Base-by-base conservation (phyloP, 1,140 invertebrate genomes). In the Drosophila pectinifera region DNA sequence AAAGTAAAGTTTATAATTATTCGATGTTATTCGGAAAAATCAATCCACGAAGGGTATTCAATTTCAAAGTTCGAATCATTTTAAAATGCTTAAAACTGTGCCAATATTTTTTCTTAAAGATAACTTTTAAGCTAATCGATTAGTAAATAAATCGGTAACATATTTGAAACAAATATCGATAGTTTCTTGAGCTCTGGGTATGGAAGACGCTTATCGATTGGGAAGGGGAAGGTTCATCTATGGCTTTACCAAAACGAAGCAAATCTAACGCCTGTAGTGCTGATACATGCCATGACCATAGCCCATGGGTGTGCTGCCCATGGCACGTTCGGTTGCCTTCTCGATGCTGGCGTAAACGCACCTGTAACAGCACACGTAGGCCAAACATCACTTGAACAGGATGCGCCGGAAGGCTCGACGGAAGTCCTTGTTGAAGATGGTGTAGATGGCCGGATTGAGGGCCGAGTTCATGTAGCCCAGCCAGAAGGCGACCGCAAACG, bases 371-470 rank as follows among this genome's bases (percentile, higher is more conserved):
- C 95, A 95, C 94, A 95, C 95, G 93, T 95, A 95, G 81, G 95
- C 94, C 93, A 95, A 95, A 95, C 95, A 95, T 97, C 95, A 98
- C 95, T 98, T 98, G 93, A 98, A 98, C 85, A 98, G 94, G 93
- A 98, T 98, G 89, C 98, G 95, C 72, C 97, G 95, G 92, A 99
- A 99, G 11, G 98, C 98, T 86, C 96, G 95, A 62, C 98, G 95
- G 93, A 99, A 99, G 93, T 99, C 99, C 93, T 99, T 97, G 93
- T 99, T 99, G 94, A 99, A 99, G 85, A 99, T 99, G 46, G 98
- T 99, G 93, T 99, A 99, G 75, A 99, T 99, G 77, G 99, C 97
- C 14, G 98, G 98, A 93, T 99, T 99, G 28, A 99, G 94, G 38
- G 98, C 98, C 28, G 98, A 99, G 93, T 99, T 99, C 95, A 98